These are phyloP conservation scores for Triplophysa rosa DNA, from an alignment of 2,113 vertebrate species.

Conservation along the genomic window DNA sequence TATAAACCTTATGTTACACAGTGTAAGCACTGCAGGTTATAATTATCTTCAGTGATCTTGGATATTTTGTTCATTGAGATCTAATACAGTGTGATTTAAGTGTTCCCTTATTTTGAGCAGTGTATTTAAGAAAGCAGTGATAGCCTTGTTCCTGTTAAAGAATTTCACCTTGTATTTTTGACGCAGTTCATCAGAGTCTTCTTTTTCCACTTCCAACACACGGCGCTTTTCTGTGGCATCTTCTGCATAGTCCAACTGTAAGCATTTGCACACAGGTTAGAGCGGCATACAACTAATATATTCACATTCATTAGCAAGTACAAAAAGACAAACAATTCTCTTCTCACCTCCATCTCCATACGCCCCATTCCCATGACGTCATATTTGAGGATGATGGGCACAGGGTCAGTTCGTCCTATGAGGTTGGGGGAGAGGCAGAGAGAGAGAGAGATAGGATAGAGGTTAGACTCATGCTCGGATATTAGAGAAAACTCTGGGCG, in stretches of 20 bases:
- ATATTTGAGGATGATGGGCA: constrained; percentile 97
- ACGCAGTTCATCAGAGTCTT: constrained; percentile 95
- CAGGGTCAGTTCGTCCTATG: constrained; percentile 96
- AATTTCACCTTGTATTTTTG: constrained; percentile 91
- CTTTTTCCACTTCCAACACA: constrained; percentile 96
- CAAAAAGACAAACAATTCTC: not conserved
- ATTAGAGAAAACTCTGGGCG: constrained; percentile 43
- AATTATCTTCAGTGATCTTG: not conserved
- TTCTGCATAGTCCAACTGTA: constrained; percentile 94
- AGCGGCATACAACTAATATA: constrained; percentile 16
- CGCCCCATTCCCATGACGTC: constrained; percentile 99
- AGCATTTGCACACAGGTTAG: constrained; percentile 27
- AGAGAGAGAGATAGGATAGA: constrained; percentile 38
- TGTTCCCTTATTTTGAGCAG: too few species aligned
- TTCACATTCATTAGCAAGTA: constrained; percentile 12
- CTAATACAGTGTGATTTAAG: too few species aligned
- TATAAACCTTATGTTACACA: not conserved
- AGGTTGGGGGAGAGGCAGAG: constrained; percentile 64
- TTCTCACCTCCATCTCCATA: constrained; percentile 96
- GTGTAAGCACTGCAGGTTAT: too few species aligned
- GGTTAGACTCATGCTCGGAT: constrained; percentile 31
- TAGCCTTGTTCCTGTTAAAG: not conserved
- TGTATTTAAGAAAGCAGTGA: not conserved
- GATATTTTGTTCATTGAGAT: too few species aligned
- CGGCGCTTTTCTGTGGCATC: constrained; percentile 97